These are phyloP conservation scores for Charanyca ferruginea DNA, from an alignment of 2,888 invertebrate species.

Conservation along the genomic window DNA sequence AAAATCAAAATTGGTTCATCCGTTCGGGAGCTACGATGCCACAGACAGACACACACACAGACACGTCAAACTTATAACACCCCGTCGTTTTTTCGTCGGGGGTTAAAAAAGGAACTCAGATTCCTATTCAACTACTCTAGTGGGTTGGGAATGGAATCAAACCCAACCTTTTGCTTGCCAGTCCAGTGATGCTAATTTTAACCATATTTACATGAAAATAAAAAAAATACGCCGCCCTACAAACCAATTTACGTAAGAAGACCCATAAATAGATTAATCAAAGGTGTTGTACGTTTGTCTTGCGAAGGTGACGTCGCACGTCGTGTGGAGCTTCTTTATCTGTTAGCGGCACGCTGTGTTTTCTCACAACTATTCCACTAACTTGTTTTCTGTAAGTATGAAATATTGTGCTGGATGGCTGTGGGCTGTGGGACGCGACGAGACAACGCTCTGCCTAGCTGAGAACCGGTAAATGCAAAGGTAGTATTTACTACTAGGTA, in stretches of 20 bases:
- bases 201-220: background rate
- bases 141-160: too few relatives aligned
- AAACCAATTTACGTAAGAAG: conserved; percentile 44
- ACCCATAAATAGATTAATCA: conserved; percentile 35
- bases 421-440: conserved; percentile 61
- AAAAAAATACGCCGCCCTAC: background rate
- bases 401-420: conserved; percentile 77
- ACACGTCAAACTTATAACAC: too few relatives aligned
- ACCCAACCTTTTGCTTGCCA: too few relatives aligned
- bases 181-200: too few relatives aligned
- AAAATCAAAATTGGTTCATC: too few relatives aligned
- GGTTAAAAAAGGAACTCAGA: too few relatives aligned
- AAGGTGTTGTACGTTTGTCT: conserved; percentile 42
- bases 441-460: conserved; percentile 35
- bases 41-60: too few relatives aligned
- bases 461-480: conserved; percentile 29
- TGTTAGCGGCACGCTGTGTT: conserved; percentile 76
- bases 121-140: too few relatives aligned
- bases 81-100: too few relatives aligned
- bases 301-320: conserved; percentile 31
- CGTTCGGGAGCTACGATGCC: too few relatives aligned
- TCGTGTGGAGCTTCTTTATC: conserved; percentile 74
- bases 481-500: conserved; percentile 3
- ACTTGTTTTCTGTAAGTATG: conserved; percentile 82
- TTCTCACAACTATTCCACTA: conserved; percentile 68